phyloP scores from a whole-genome alignment of 1,140 invertebrate genomes.

The Bombus breviceps region DNA sequence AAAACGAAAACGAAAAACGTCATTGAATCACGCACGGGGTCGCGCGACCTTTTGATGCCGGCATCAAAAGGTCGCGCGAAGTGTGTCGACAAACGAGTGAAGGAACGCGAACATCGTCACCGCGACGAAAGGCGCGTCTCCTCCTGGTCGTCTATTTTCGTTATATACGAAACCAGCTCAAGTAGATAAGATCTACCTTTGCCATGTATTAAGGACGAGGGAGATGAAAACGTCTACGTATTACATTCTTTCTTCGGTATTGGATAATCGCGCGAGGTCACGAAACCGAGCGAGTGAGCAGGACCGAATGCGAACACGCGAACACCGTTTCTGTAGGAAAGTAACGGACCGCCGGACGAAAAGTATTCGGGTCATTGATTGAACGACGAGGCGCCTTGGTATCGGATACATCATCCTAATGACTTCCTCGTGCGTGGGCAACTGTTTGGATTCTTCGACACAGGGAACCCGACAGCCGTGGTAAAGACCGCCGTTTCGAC shows the following conservation, averaged over 20 bases:
- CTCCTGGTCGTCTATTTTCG: slow-evolving; percentile 22
- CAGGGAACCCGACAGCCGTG: not conserved
- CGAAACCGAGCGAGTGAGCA: slow-evolving; percentile 8
- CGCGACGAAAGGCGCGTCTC: slow-evolving; percentile 3
- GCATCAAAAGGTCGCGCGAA: slow-evolving; percentile 36
- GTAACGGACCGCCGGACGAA: slow-evolving; percentile 32
- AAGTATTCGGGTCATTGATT: slow-evolving; percentile 58
- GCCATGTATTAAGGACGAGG: slow-evolving; percentile 10
- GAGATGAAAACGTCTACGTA: slow-evolving; percentile 51
- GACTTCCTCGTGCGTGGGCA: slow-evolving; percentile 66
- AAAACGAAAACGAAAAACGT: slow-evolving; percentile 43
- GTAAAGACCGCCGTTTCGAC: slow-evolving; percentile 9
- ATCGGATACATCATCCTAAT: slow-evolving; percentile 69
- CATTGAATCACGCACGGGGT: slow-evolving; percentile 44
- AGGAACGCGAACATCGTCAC: not conserved
- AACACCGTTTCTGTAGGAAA: slow-evolving; percentile 15
- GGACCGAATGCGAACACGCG: not conserved
- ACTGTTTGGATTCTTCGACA: slow-evolving; percentile 45
- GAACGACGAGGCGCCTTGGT: slow-evolving; percentile 32
- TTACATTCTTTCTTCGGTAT: slow-evolving; percentile 38
- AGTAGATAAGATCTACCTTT: slow-evolving; percentile 36
- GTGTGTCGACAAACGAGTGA: slow-evolving; percentile 23
- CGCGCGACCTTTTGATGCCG: slow-evolving; percentile 29
- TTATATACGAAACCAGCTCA: not conserved
- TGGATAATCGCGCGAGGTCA: slow-evolving; percentile 59